Percentiles rank a stretch among this genome's conserved stretches.
Evolutionary conservation across 2,888 invertebrate species (phyloP).

Genomic region (Ennomos fuscantarius): DNA sequence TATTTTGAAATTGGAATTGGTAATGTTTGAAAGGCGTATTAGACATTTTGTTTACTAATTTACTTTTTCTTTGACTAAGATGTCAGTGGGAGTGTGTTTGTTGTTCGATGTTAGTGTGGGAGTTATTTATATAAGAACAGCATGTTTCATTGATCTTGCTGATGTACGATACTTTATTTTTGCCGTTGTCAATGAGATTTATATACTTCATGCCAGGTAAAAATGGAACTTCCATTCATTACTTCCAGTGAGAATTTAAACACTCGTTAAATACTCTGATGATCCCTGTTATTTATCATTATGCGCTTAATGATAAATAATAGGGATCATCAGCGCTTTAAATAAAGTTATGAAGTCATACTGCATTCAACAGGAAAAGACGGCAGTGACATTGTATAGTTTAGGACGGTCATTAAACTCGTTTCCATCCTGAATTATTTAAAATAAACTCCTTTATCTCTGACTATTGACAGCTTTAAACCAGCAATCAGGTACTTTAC

Average conservation of each 20-base stretch:
- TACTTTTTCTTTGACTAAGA: conserved; percentile 17
- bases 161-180: conserved; percentile 16
- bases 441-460: conserved; percentile 43
- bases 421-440: conserved; percentile 55
- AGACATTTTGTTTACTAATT: conserved; percentile 18
- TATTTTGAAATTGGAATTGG: conserved; percentile 27
- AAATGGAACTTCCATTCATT: conserved; percentile 27
- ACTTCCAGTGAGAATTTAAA: conserved; percentile 24
- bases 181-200: conserved; percentile 10
- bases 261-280: conserved; percentile 20
- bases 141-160: conserved; percentile 15
- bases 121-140: conserved; percentile 5
- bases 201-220: conserved; percentile 26
- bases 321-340: conserved; percentile 44
- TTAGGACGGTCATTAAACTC: conserved; percentile 57
- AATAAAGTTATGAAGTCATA: conserved; percentile 47
- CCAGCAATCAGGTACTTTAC: conserved; percentile 35
- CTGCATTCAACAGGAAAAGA: conserved; percentile 44
- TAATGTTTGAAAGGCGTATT: conserved; percentile 22
- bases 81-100: conserved; percentile 6
- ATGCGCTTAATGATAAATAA: conserved; percentile 26
- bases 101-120: conserved; percentile 2
- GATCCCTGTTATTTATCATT: too few relatives aligned
- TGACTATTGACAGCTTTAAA: conserved; percentile 39
- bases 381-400: conserved; percentile 58